These are phyloP conservation scores for Helleia helle DNA, from an alignment of 2,888 invertebrate species.

Conservation along the genomic window DNA sequence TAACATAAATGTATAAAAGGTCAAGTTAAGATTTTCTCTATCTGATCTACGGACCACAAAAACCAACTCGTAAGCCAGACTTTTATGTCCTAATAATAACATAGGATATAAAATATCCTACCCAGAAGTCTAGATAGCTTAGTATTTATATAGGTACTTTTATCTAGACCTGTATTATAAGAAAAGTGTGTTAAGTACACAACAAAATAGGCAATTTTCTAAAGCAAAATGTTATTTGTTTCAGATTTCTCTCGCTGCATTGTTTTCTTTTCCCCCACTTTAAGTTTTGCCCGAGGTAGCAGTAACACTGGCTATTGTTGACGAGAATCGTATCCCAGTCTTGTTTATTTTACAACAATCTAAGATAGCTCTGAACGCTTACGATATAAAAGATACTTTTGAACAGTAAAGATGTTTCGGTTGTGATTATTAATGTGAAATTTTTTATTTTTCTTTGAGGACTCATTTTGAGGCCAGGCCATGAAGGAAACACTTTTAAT, in stretches of 20 bases:
- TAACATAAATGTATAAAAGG: no score
- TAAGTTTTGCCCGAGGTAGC: slow-evolving; percentile 84
- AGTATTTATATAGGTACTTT: no score
- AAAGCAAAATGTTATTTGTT: slow-evolving; percentile 42
- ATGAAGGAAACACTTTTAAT: no score
- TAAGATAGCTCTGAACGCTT: slow-evolving; percentile 2
- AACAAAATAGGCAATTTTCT: background rate
- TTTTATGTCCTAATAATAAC: no score
- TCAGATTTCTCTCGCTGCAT: slow-evolving; percentile 90
- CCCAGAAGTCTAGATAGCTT: no score
- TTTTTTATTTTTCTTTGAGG: background rate
- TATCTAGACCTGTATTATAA: no score
- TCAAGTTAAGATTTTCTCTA: no score
- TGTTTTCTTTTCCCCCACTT: slow-evolving; percentile 91
- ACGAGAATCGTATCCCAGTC: background rate
- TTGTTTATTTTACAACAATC: slow-evolving; percentile 1
- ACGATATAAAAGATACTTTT: background rate
- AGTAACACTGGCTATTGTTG: slow-evolving; percentile 10
- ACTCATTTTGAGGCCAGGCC: no score
- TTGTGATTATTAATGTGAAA: background rate
- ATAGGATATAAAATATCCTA: no score
- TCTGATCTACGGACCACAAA: no score
- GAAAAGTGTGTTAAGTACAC: background rate
- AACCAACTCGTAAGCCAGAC: no score
- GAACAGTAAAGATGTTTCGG: background rate